phyloP scores from a whole-genome alignment of 92 coral and sea anemone genomes.

The Palythoa grandiflora region DNA sequence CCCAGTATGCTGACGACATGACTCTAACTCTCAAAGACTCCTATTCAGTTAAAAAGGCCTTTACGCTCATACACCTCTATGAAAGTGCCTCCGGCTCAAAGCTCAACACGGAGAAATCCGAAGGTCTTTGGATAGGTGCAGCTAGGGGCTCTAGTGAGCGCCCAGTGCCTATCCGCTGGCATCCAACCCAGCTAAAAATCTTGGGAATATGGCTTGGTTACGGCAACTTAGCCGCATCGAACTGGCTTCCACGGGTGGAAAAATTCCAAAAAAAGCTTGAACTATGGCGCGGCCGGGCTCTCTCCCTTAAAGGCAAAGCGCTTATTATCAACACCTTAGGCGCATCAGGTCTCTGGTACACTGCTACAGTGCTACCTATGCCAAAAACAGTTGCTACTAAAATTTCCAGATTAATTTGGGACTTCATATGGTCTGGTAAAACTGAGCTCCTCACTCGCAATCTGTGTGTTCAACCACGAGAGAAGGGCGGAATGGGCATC shows the following conservation, averaged over 20 bases:
- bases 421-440: constrained; percentile 36
- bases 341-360: constrained; percentile 53
- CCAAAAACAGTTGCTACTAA: constrained; percentile 37
- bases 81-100: constrained; percentile 50
- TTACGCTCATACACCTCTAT: constrained; percentile 2
- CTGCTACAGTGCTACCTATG: constrained; percentile 31
- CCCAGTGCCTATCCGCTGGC: constrained; percentile 59
- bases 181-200: constrained; percentile 44
- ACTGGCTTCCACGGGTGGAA: constrained; percentile 32
- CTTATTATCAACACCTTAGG: constrained; percentile 44
- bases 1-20: constrained; percentile 48
- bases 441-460: constrained; percentile 37
- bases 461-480: constrained; percentile 23
- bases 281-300: constrained; percentile 24
- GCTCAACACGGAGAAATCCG: constrained; percentile 46
- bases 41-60: constrained; percentile 6
- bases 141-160: constrained; percentile 46
- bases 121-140: constrained; percentile 62
- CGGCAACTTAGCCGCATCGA: constrained; percentile 24
- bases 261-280: constrained; percentile 46
- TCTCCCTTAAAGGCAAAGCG: constrained; percentile 47
- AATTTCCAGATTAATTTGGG: constrained; percentile 13
- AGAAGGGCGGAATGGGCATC: constrained; percentile 35
- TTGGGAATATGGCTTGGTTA: constrained; percentile 46
- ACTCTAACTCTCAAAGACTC: constrained; percentile 16